Percentiles rank a stretch among this genome's conserved stretches.
These are phyloP conservation scores for Xylophagus ater DNA, from an alignment of 2,888 invertebrate genomes.

Conservation along the genomic window DNA sequence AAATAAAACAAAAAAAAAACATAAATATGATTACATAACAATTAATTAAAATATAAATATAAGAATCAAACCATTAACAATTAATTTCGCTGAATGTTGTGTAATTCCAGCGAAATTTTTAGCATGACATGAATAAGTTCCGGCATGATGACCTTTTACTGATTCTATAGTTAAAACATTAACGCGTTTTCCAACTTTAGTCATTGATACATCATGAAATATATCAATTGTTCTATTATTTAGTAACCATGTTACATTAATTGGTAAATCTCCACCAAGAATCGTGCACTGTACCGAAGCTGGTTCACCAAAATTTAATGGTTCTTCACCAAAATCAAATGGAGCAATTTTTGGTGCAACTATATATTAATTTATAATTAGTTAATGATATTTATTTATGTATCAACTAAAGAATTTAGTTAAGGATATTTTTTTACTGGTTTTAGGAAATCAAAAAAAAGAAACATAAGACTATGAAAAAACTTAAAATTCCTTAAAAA, in stretches of 20 bases:
- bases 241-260: constrained; percentile 50
- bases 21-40: neutral
- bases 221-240: constrained; percentile 37
- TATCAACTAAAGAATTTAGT: too few species aligned
- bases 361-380: constrained; percentile 19
- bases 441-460: too few species aligned
- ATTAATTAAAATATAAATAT: neutral
- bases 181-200: constrained; percentile 53
- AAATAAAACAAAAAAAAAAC: constrained; percentile 1
- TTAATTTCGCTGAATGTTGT: constrained; percentile 46
- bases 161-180: constrained; percentile 49
- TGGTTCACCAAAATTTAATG: constrained; percentile 49
- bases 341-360: constrained; percentile 45
- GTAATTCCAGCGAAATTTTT: constrained; percentile 50
- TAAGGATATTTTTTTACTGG: too few species aligned
- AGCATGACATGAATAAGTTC: constrained; percentile 59
- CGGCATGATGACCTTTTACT: constrained; percentile 47
- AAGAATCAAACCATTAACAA: constrained; percentile 45
- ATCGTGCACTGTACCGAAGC: constrained; percentile 50
- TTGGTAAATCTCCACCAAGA: constrained; percentile 52
- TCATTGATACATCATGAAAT: constrained; percentile 41
- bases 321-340: constrained; percentile 49
- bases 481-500: too few species aligned
- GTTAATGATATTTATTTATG: too few species aligned
- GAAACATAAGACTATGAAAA: too few species aligned